Evolutionary conservation across 2,113 vertebrate species (phyloP).

Genomic region (Oreotrochilus melanogaster): DNA sequence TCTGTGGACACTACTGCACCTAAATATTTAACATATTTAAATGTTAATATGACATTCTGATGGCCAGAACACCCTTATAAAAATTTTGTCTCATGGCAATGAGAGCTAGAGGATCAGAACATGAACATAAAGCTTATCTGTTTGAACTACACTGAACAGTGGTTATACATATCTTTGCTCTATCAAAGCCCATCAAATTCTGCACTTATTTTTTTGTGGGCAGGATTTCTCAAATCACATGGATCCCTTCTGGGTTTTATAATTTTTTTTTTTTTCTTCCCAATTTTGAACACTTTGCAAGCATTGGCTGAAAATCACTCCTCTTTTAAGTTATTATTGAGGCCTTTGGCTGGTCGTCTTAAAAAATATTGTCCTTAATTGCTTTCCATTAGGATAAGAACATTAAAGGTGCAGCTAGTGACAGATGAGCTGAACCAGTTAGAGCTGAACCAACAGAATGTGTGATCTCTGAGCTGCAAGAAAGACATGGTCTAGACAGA

Average conservation of each 20-base stretch:
- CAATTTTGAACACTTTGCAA: neutral
- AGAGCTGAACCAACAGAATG: neutral
- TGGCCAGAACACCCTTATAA: neutral
- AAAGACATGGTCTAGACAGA: neutral
- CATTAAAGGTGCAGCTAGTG: neutral
- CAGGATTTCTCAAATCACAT: neutral
- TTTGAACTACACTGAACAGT: neutral
- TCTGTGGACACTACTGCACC: neutral
- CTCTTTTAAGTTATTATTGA: neutral
- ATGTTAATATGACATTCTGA: neutral
- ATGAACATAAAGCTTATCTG: neutral
- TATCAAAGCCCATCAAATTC: neutral
- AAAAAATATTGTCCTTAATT: constrained; percentile 23
- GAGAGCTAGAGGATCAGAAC: neutral
- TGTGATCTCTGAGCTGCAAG: neutral
- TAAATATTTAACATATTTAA: neutral
- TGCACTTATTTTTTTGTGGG: neutral
- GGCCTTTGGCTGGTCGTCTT: neutral
- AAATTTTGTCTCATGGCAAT: neutral
- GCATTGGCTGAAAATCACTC: neutral
- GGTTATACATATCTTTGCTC: neutral
- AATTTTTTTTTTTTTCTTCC: neutral
- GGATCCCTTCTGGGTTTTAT: neutral
- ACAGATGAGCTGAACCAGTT: neutral
- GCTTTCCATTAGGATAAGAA: neutral